Percentiles rank a stretch among this genome's conserved stretches.
Evolutionary conservation across 2,888 invertebrate species (phyloP).

Genomic region (Elmis aenea): DNA sequence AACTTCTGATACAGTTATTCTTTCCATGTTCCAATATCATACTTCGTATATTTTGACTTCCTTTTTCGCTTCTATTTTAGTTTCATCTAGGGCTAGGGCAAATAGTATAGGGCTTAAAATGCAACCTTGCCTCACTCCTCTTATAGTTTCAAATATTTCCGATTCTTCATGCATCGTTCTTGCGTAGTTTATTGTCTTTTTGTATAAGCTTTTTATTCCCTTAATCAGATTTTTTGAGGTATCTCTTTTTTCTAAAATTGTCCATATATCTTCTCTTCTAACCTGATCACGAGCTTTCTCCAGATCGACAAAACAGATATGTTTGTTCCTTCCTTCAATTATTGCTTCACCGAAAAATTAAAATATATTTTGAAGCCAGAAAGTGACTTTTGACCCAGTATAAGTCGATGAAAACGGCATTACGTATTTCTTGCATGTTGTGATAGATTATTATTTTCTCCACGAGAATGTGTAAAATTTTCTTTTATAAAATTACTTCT

Average conservation of each 20-base stretch:
- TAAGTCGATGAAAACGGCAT: too few relatives aligned
- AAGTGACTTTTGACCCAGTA: too few relatives aligned
- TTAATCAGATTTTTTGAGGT: background rate
- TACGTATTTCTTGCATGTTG: too few relatives aligned
- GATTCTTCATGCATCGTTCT: background rate
- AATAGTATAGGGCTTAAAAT: background rate
- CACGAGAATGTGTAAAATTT: too few relatives aligned
- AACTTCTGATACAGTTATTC: background rate
- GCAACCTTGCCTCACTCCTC: background rate
- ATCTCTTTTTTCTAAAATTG: background rate
- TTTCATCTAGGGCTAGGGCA: background rate
- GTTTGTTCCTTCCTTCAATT: too few relatives aligned
- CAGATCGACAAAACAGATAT: background rate
- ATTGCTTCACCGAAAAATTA: too few relatives aligned
- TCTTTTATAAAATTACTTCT: too few relatives aligned
- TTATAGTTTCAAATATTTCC: background rate
- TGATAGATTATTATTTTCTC: too few relatives aligned
- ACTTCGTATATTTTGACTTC: background rate
- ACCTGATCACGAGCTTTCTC: background rate
- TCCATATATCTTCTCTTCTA: background rate
- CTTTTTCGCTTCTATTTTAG: background rate
- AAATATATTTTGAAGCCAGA: too few relatives aligned
- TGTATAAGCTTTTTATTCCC: background rate
- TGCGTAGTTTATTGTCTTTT: background rate
- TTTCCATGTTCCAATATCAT: background rate